Evolutionary conservation across 2,113 vertebrate genomes (phyloP).

Genomic region (Campylorhamphus procurvoides): DNA sequence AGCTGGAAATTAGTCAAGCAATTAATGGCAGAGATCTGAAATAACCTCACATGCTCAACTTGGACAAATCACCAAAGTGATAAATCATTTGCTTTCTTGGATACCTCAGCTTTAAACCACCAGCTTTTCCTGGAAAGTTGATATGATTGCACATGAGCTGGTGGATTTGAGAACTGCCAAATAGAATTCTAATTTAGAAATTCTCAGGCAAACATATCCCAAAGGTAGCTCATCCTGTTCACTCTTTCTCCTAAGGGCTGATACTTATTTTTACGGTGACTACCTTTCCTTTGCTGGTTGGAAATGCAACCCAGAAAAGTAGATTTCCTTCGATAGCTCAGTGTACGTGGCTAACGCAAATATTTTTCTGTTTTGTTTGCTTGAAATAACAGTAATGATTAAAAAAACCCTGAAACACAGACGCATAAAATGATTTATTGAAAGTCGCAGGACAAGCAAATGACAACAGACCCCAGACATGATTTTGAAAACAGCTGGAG

Average conservation of each 20-base stretch:
- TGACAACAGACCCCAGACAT: not conserved
- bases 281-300: not conserved
- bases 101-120: not conserved
- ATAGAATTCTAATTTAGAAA: not conserved
- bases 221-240: not conserved
- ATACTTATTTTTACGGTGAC: not conserved
- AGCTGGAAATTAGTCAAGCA: not conserved
- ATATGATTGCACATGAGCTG: not conserved
- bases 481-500: not conserved
- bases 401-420: not conserved
- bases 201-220: not conserved
- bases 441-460: not conserved
- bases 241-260: not conserved
- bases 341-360: accelerated
- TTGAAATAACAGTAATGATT: not conserved
- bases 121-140: not conserved
- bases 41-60: not conserved
- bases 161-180: not conserved
- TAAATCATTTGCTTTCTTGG: not conserved
- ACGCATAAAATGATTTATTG: not conserved
- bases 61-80: not conserved
- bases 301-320: not conserved
- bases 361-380: not conserved
- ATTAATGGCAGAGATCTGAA: not conserved
- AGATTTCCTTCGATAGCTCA: not conserved